Conservation (phyloP, 2,113 vertebrate species). For the Ranitomeya variabilis region DNA sequence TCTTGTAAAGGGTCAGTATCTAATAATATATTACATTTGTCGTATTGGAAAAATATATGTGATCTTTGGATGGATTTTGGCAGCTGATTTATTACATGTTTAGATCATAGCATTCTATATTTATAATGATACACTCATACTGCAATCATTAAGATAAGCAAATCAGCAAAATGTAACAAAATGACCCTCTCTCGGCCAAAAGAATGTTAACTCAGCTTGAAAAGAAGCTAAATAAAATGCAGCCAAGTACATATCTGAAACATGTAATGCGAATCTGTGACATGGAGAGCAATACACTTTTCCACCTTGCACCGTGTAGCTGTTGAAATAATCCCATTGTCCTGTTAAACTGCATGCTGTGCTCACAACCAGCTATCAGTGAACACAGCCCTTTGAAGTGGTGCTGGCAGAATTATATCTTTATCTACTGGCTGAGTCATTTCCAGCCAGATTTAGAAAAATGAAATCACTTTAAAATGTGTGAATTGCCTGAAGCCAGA, state of each 20-base stretch:
- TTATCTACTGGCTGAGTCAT: constrained; percentile 54
- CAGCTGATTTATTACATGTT: too few species aligned
- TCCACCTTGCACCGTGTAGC: constrained; percentile 46
- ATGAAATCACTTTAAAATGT: constrained; percentile 58
- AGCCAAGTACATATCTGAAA: constrained; percentile 22
- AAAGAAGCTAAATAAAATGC: neutral
- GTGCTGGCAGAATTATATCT: constrained; percentile 55
- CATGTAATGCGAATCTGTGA: constrained; percentile 17
- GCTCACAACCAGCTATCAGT: constrained; percentile 48
- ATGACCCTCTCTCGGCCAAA: neutral
- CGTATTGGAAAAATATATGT: too few species aligned
- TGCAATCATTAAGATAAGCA: neutral
- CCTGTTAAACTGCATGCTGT: constrained; percentile 46
- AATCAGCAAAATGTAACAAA: neutral
- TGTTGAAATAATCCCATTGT: constrained; percentile 55
- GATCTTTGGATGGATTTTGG: too few species aligned
- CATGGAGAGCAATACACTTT: constrained; percentile 38
- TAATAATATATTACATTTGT: too few species aligned
- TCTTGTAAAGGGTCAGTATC: too few species aligned
- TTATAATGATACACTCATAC: too few species aligned
- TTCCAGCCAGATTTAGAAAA: constrained; percentile 59
- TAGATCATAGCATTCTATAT: too few species aligned
- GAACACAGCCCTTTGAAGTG: constrained; percentile 54
- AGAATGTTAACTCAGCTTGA: neutral
- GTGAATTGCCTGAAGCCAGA: constrained; percentile 56